phyloP scores from a whole-genome alignment of 1,140 invertebrate genomes.

The Drosophila mojavensis region DNA sequence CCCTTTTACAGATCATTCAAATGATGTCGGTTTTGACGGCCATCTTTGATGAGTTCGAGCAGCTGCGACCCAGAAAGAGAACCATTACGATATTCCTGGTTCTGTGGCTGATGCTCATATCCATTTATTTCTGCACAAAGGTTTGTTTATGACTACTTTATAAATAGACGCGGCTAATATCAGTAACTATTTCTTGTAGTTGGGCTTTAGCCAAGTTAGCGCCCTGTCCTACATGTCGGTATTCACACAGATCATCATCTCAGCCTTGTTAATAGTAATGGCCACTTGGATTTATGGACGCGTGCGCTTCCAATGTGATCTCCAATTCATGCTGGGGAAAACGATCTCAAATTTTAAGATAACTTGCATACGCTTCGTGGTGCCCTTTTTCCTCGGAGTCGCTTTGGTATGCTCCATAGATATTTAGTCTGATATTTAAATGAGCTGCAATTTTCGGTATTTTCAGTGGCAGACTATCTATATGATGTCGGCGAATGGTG shows the following conservation, averaged over 20 bases:
- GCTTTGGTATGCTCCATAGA: constrained; percentile 48
- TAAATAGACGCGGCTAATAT: background rate
- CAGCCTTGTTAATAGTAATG: constrained; percentile 88
- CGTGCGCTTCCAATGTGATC: constrained; percentile 88
- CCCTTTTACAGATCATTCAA: constrained; percentile 60
- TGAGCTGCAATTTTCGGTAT: too few species aligned
- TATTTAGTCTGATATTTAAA: too few species aligned
- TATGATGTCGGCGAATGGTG: constrained; percentile 36
- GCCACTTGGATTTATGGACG: constrained; percentile 91
- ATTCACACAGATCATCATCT: constrained; percentile 89
- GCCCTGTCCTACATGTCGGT: constrained; percentile 87
- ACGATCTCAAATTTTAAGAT: constrained; percentile 85
- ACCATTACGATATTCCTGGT: constrained; percentile 49
- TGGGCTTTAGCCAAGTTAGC: constrained; percentile 66
- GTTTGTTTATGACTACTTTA: constrained; percentile 19
- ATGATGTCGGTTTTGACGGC: constrained; percentile 70
- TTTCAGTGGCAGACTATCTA: constrained; percentile 52
- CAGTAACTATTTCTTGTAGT: constrained; percentile 21
- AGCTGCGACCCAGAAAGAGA: constrained; percentile 55
- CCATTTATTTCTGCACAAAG: constrained; percentile 77
- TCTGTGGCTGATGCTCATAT: constrained; percentile 45
- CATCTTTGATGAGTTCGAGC: constrained; percentile 77
- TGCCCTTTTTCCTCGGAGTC: constrained; percentile 65
- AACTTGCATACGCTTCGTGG: constrained; percentile 69
- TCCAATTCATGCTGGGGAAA: constrained; percentile 92